Conservation (phyloP, 2,888 invertebrate species). For the Chironomus tentans region DNA sequence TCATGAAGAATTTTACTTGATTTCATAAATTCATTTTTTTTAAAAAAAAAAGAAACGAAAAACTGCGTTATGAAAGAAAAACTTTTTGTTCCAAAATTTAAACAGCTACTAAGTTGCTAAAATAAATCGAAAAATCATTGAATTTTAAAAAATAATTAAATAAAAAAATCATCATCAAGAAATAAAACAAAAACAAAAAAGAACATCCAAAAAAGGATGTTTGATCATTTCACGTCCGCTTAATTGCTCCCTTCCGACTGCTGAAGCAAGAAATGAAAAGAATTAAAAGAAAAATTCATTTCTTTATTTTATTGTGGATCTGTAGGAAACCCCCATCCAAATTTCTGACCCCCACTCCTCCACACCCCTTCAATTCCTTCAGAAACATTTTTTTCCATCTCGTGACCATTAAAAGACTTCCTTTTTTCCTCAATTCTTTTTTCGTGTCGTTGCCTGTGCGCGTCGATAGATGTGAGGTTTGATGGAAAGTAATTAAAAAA, state of each 20-base stretch:
- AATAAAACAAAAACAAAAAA: not conserved
- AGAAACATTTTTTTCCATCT: not conserved
- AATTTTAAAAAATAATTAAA: too few species aligned
- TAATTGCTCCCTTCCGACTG: not conserved
- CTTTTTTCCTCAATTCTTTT: too few species aligned
- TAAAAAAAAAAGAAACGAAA: too few species aligned
- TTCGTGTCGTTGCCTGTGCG: not conserved
- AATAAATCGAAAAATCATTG: too few species aligned
- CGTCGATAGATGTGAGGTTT: not conserved
- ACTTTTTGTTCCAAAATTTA: too few species aligned
- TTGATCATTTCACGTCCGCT: not conserved
- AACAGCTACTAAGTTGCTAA: too few species aligned
- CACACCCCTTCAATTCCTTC: not conserved
- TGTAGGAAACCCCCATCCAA: too few species aligned
- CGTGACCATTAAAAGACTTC: not conserved
- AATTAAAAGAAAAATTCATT: not conserved
- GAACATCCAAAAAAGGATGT: not conserved
- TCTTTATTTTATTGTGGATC: too few species aligned
- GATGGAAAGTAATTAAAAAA: not conserved
- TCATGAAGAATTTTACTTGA: not conserved
- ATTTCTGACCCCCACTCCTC: too few species aligned
- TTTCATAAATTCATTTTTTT: too few species aligned
- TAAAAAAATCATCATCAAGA: not conserved
- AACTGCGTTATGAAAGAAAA: too few species aligned
- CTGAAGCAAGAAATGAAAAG: not conserved